phyloP scores from a whole-genome alignment of 1,140 invertebrate genomes.

The Lepidurus arcticus region DNA sequence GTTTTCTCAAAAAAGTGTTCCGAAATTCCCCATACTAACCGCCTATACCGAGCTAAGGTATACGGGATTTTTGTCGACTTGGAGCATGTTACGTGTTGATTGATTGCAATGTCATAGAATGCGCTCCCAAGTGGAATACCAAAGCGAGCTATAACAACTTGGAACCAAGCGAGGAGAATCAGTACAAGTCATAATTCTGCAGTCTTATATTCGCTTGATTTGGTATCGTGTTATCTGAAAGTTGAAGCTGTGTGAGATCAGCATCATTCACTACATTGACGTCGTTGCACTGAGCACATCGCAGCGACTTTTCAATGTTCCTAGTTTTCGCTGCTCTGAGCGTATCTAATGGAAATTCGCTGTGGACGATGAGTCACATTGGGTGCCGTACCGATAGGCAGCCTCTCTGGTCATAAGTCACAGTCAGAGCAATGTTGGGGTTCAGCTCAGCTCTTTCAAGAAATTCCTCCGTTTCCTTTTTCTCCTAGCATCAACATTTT shows the following conservation, averaged over 20 bases:
- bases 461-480: background rate
- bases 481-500: too few relatives aligned
- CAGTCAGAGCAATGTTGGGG: background rate
- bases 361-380: conserved; percentile 18
- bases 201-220: background rate
- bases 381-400: background rate
- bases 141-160: too few relatives aligned
- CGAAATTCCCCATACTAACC: too few relatives aligned
- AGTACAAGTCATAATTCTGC: background rate
- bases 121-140: too few relatives aligned
- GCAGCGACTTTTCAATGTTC: conserved; percentile 1
- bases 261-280: background rate
- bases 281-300: background rate
- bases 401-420: background rate
- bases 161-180: background rate
- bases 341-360: conserved; percentile 13
- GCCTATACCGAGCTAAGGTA: too few relatives aligned
- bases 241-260: background rate
- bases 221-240: conserved; percentile 7
- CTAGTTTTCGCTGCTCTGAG: background rate
- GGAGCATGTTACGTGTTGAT: background rate
- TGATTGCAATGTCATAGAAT: background rate
- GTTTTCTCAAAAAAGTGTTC: too few relatives aligned
- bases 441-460: background rate
- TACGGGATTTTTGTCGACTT: background rate